A percentile compares a stretch with the other conserved stretches of the same genome.
phyloP scores from a whole-genome alignment of 2,888 invertebrate genomes.

The Labia minor region DNA sequence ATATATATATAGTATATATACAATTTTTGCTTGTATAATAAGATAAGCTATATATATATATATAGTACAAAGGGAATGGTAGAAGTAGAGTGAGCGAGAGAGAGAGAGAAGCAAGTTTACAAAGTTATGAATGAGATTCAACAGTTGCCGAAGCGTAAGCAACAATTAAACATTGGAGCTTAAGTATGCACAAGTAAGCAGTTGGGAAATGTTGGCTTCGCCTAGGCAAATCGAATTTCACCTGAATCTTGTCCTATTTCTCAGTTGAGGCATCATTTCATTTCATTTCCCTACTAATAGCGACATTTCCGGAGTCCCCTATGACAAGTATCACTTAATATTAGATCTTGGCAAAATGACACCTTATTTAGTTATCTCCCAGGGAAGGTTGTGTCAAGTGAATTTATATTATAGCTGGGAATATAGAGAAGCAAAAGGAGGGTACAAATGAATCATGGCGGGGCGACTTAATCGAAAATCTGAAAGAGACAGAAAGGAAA shows the following conservation, averaged over 20 bases:
- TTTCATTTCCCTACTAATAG: slow-evolving; percentile 7
- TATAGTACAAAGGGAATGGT: no score
- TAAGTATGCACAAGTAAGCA: neutral
- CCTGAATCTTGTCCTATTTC: slow-evolving; percentile 3
- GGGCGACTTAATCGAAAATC: neutral
- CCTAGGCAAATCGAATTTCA: neutral
- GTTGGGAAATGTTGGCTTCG: neutral
- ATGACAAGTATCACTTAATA: slow-evolving; percentile 13
- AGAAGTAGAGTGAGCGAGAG: neutral
- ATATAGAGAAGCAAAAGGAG: neutral
- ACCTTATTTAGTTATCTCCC: slow-evolving; percentile 8
- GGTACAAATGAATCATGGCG: neutral
- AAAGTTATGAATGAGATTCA: neutral
- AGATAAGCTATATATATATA: no score
- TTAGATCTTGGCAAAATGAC: slow-evolving; percentile 13
- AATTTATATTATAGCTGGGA: slow-evolving; percentile 13
- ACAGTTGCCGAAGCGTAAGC: slow-evolving; percentile 13
- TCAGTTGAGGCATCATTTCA: neutral
- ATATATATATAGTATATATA: no score
- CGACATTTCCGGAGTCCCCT: neutral
- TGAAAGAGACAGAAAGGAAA: neutral
- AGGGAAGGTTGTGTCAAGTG: neutral
- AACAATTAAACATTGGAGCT: neutral
- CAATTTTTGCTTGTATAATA: no score
- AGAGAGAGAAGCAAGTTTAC: neutral